Percentiles rank a stretch among this genome's conserved stretches.
phyloP scores from a whole-genome alignment of 2,888 invertebrate genomes.

The Callosobruchus maculatus region DNA sequence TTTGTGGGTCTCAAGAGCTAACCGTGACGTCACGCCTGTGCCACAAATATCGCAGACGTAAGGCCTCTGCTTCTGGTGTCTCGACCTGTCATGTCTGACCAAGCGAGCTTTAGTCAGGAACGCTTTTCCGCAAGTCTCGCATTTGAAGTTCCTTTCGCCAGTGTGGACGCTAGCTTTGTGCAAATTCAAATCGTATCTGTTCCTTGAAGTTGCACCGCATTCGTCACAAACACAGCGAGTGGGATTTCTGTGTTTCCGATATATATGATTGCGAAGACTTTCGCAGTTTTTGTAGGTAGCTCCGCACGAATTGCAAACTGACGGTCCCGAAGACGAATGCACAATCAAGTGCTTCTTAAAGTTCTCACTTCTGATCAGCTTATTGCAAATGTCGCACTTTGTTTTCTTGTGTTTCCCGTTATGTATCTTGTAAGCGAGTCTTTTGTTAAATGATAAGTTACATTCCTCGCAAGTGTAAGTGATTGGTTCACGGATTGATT shows the following conservation, averaged over 20 bases:
- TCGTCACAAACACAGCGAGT: constrained; percentile 34
- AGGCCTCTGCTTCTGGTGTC: constrained; percentile 24
- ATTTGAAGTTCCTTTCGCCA: constrained; percentile 31
- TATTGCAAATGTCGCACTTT: constrained; percentile 31
- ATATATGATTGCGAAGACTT: constrained; percentile 39
- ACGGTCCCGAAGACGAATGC: constrained; percentile 27
- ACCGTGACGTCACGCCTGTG: constrained; percentile 29
- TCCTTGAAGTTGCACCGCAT: constrained; percentile 34
- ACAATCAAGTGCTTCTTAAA: constrained; percentile 32
- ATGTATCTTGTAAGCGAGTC: constrained; percentile 20
- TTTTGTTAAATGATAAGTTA: constrained; percentile 1
- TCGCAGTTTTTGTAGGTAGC: constrained; percentile 38
- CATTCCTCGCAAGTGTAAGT: background rate
- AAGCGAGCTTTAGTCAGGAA: constrained; percentile 29
- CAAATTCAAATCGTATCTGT: constrained; percentile 34
- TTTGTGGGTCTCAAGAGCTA: constrained; percentile 32
- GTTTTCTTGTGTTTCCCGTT: constrained; percentile 31
- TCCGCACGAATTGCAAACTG: constrained; percentile 36
- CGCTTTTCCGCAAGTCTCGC: constrained; percentile 33
- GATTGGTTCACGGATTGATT: background rate
- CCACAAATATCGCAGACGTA: constrained; percentile 31
- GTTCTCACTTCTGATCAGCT: constrained; percentile 31
- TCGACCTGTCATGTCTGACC: constrained; percentile 28
- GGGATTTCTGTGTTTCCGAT: constrained; percentile 35
- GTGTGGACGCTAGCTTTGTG: constrained; percentile 38